Evolutionary conservation across 1,140 invertebrate genomes (phyloP).

Genomic region (Drosophila pseudoananassae): DNA sequence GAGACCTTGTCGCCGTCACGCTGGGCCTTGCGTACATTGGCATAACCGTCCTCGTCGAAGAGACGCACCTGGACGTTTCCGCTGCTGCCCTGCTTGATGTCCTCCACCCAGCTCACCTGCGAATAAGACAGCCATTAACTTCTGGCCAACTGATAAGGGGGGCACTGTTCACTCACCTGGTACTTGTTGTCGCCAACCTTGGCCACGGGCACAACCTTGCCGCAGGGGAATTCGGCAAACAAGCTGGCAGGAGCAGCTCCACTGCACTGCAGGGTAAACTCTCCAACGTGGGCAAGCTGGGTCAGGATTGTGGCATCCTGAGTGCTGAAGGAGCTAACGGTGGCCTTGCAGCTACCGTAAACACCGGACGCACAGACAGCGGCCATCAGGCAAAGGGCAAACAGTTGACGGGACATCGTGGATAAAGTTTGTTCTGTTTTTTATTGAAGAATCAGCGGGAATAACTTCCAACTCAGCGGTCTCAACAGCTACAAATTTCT

Average conservation of each 20-base stretch:
- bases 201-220: constrained; percentile 91
- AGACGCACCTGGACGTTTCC: constrained; percentile 93
- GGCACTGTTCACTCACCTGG: constrained; percentile 48
- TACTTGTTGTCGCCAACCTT: constrained; percentile 87
- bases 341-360: constrained; percentile 86
- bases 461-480: not conserved
- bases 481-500: constrained; percentile 11
- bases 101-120: constrained; percentile 96
- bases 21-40: constrained; percentile 90
- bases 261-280: constrained; percentile 89
- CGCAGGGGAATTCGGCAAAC: constrained; percentile 93
- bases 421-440: constrained; percentile 18
- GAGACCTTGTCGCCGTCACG: constrained; percentile 88
- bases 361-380: constrained; percentile 48
- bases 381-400: constrained; percentile 56
- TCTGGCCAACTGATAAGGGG: not conserved
- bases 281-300: constrained; percentile 91
- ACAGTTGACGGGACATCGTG: constrained; percentile 63
- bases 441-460: constrained; percentile 40
- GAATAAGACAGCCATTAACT: constrained; percentile 21
- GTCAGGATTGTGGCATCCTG: constrained; percentile 95
- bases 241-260: constrained; percentile 87
- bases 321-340: constrained; percentile 92
- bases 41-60: constrained; percentile 96
- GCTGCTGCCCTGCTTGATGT: constrained; percentile 90